A percentile compares a stretch with the other conserved stretches of the same genome.
Evolutionary conservation across 53 echinoderm and acorn worm species (phyloP).

Genomic region (Pentamera pediparva): DNA sequence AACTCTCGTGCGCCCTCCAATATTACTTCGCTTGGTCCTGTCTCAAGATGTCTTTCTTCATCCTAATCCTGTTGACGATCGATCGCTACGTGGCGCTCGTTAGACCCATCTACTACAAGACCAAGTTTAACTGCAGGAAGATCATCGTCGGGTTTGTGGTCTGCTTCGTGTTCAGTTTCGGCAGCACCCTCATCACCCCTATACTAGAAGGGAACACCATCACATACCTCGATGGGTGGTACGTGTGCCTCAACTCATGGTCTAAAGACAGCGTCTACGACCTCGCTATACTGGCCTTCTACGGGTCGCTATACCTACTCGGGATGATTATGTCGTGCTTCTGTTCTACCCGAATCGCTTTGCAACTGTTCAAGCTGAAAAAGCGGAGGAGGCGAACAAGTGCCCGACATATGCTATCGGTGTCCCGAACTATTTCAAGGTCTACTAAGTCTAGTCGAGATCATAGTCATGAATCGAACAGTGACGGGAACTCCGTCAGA

Average conservation of each 20-base stretch:
- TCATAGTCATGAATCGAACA: too few relatives aligned
- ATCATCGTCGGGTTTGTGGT: background rate
- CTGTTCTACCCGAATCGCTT: constrained; percentile 53
- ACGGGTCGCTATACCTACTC: constrained; percentile 40
- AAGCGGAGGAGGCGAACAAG: background rate
- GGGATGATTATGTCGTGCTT: constrained; percentile 42
- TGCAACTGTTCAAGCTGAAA: constrained; percentile 7
- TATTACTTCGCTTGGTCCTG: constrained; percentile 73
- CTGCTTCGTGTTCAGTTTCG: constrained; percentile 53
- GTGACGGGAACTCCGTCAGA: too few relatives aligned
- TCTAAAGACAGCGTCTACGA: constrained; percentile 41
- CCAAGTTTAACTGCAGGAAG: constrained; percentile 14
- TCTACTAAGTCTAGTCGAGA: too few relatives aligned
- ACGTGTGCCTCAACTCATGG: constrained; percentile 59
- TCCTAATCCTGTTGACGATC: constrained; percentile 48
- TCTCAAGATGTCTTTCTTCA: constrained; percentile 64
- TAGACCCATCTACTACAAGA: constrained; percentile 56
- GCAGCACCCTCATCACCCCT: constrained; percentile 47
- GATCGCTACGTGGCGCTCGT: constrained; percentile 58
- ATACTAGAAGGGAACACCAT: constrained; percentile 45
- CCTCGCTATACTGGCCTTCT: constrained; percentile 43
- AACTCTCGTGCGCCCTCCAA: constrained; percentile 46
- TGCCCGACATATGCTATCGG: background rate
- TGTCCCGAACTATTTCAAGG: too few relatives aligned
- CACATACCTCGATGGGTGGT: constrained; percentile 50